phyloP scores from a whole-genome alignment of 2,888 invertebrate species.

The Apodemia duryi region DNA sequence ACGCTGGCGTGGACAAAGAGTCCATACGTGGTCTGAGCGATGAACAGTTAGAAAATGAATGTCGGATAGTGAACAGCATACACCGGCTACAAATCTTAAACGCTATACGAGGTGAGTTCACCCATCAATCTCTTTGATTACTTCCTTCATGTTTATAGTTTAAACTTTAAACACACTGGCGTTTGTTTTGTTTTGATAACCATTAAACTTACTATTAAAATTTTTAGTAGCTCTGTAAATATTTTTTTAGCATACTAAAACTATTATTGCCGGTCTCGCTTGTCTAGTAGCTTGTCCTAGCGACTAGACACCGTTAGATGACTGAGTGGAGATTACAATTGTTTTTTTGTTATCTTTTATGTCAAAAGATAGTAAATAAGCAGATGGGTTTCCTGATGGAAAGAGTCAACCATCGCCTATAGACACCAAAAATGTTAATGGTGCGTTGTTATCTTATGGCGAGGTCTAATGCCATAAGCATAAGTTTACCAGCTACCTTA shows the following conservation, averaged over 20 bases:
- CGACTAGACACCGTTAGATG: too few species aligned
- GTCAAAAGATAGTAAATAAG: too few species aligned
- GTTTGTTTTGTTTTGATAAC: not conserved
- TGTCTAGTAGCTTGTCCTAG: too few species aligned
- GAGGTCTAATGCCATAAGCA: too few species aligned
- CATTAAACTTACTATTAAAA: not conserved
- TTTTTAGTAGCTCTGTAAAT: not conserved
- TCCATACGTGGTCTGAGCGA: conserved; percentile 92
- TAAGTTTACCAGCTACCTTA: too few species aligned
- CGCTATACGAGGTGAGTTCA: conserved; percentile 84
- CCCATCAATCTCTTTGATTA: conserved; percentile 12
- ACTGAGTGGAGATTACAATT: too few species aligned
- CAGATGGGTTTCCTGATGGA: too few species aligned
- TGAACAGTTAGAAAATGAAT: conserved; percentile 94
- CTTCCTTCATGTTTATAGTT: conserved; percentile 1
- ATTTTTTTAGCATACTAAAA: not conserved
- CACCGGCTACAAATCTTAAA: conserved; percentile 94
- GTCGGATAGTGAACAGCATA: conserved; percentile 95
- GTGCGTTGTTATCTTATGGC: too few species aligned
- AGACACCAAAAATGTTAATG: too few species aligned
- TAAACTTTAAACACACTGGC: not conserved
- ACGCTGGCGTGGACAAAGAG: conserved; percentile 95
- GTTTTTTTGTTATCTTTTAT: too few species aligned
- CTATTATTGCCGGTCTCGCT: too few species aligned
- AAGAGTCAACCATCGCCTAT: too few species aligned